Evolutionary conservation across 2,888 invertebrate genomes (phyloP).

Genomic region (Pristionchus arcanus): DNA sequence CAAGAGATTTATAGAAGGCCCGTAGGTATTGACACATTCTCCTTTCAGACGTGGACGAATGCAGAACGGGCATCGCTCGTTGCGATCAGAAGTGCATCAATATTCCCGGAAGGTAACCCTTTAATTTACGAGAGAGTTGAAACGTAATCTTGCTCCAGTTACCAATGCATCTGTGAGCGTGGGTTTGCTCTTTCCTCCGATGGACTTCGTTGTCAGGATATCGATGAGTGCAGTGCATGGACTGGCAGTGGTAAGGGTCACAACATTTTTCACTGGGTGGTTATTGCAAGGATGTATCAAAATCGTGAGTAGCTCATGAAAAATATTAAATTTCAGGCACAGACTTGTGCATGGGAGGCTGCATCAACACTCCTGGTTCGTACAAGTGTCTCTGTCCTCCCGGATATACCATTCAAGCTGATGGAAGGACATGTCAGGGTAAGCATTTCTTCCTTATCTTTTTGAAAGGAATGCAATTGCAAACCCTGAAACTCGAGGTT

Average conservation of each 20-base stretch:
- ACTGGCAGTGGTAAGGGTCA: constrained; percentile 83
- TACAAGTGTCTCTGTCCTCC: constrained; percentile 77
- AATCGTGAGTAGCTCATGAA: not conserved
- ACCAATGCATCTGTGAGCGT: constrained; percentile 90
- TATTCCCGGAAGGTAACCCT: constrained; percentile 85
- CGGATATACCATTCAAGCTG: constrained; percentile 75
- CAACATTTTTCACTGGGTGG: not conserved
- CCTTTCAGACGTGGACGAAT: constrained; percentile 86
- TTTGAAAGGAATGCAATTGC: not conserved
- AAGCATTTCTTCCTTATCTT: constrained; percentile 73
- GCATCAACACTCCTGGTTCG: constrained; percentile 78
- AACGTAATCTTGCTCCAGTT: constrained; percentile 78
- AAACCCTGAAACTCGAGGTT: not conserved
- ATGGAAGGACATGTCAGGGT: constrained; percentile 84
- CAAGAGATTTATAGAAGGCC: too few relatives aligned
- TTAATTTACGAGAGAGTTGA: not conserved
- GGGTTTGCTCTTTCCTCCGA: constrained; percentile 88
- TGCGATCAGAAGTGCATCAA: constrained; percentile 94
- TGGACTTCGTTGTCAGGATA: constrained; percentile 86
- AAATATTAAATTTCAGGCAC: constrained; percentile 69
- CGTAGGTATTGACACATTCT: too few relatives aligned
- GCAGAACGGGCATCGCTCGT: constrained; percentile 81
- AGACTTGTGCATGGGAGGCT: constrained; percentile 79
- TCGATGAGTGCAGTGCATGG: constrained; percentile 90
- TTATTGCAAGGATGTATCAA: not conserved